Evolutionary conservation across 2,113 vertebrate species (phyloP), one percentile per base, ranked within the genome.

Genomic region (Cnemophilus loriae): DNA sequence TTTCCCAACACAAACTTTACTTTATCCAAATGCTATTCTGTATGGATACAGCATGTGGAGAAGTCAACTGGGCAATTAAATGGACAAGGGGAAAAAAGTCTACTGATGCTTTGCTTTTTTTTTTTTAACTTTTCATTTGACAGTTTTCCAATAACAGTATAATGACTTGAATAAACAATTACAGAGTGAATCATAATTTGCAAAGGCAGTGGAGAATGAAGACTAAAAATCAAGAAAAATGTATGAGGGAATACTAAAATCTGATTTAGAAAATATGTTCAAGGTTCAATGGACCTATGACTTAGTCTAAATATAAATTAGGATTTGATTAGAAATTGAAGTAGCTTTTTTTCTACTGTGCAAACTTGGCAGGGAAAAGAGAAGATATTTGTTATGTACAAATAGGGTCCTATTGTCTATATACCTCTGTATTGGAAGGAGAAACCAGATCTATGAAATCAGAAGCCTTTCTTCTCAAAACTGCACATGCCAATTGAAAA

Each of bases 141-240:
- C 78, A 91, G 39, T 73, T 95, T 94, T 87, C 87, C 39, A 57
- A 47, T 95, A 93, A 35, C 47, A 87, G 20, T 79, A 68, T 89
- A 82, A 95, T 79, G 32, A 78, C 57, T 84, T 88, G 69, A 94
- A 93, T 96, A 96, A 97, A 88, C 50, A 84, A 57, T 87, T 93
- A n/a, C 12, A n/a, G 67, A 86, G 15, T 64, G n/a, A 94, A 93
- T 88, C 55, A 59, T 84, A 93, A 89, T 84, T 79, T 94, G 35
- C 74, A 77, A 95, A 89, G 42, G 37, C 49, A 65, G 37, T 67
- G 39, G 55, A 69, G 70, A 87, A 70, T 33, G 56, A 42, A 79
- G 44, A 70, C 42, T 79, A 49, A 89, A 89, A 87, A 41, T 46
- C 24, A 82, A 68, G 52, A 85, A 70, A 83, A 79, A 87, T 50